Evolutionary conservation across 2,888 invertebrate species (phyloP).

Genomic region (Lochmaea crataegi): DNA sequence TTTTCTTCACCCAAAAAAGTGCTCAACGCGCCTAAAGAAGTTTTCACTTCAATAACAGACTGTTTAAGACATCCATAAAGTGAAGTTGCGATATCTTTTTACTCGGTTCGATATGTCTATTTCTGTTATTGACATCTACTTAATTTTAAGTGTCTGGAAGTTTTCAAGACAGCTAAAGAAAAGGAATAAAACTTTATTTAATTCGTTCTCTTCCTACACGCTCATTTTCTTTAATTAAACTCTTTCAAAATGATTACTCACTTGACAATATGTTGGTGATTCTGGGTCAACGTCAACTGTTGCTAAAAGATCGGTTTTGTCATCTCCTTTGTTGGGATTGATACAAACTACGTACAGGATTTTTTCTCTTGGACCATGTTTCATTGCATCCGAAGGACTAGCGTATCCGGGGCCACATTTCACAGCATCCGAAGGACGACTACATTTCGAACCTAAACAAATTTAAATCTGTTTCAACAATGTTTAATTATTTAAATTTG

Average conservation of each 20-base stretch:
- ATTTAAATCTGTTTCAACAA: not conserved
- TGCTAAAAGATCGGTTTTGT: slow-evolving; percentile 76
- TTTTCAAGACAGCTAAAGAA: no score
- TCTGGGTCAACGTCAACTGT: slow-evolving; percentile 92
- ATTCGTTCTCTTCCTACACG: no score
- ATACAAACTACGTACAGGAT: slow-evolving; percentile 92
- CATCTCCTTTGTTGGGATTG: slow-evolving; percentile 73
- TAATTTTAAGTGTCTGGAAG: no score
- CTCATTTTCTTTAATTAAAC: not conserved
- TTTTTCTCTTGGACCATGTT: slow-evolving; percentile 84
- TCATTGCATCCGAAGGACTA: slow-evolving; percentile 84
- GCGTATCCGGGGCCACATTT: slow-evolving; percentile 78
- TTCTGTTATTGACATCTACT: no score
- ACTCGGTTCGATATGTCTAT: no score
- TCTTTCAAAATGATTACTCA: slow-evolving; percentile 58
- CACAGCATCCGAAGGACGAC: slow-evolving; percentile 79
- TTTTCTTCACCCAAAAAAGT: no score
- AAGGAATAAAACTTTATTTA: no score
- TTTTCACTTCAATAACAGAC: no score
- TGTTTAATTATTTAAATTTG: no score
- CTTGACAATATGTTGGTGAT: slow-evolving; percentile 87
- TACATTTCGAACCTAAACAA: slow-evolving; percentile 52
- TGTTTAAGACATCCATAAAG: no score
- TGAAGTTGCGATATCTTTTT: no score
- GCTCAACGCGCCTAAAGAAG: no score